Conservation (phyloP, 2,113 vertebrate genomes). For the Electrona antarctica region DNA sequence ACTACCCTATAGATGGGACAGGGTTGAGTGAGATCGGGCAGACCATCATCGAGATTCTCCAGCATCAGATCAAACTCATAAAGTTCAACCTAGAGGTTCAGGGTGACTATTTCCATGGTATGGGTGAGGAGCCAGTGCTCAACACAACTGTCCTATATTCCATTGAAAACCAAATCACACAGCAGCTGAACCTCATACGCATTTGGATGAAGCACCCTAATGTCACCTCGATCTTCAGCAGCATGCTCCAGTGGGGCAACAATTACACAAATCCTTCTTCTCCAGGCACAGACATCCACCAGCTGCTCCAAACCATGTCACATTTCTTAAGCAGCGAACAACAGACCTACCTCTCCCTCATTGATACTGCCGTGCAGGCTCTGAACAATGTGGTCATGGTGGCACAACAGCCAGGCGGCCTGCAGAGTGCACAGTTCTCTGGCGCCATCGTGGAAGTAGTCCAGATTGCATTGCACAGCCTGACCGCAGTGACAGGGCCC, state of each 20-base stretch:
- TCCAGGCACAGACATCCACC: slow-evolving; percentile 50
- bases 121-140: neutral
- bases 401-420: slow-evolving; percentile 53
- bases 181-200: slow-evolving; percentile 53
- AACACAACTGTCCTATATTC: slow-evolving; percentile 48
- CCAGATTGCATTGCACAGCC: slow-evolving; percentile 38
- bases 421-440: slow-evolving; percentile 62
- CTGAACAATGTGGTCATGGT: slow-evolving; percentile 61
- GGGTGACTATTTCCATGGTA: slow-evolving; percentile 9
- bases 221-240: slow-evolving; percentile 42
- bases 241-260: slow-evolving; percentile 63
- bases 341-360: slow-evolving; percentile 36
- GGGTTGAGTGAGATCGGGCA: slow-evolving; percentile 60
- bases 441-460: slow-evolving; percentile 49
- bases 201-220: slow-evolving; percentile 68
- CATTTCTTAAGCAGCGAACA: slow-evolving; percentile 53
- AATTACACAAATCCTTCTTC: slow-evolving; percentile 28
- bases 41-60: slow-evolving; percentile 47
- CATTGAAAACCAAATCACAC: slow-evolving; percentile 47
- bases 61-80: slow-evolving; percentile 38
- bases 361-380: slow-evolving; percentile 53
- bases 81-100: slow-evolving; percentile 52
- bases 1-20: slow-evolving; percentile 59
- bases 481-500: slow-evolving; percentile 1
- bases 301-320: slow-evolving; percentile 51